Conservation (phyloP, 2,888 invertebrate species). For the Monochamus alternatus region DNA sequence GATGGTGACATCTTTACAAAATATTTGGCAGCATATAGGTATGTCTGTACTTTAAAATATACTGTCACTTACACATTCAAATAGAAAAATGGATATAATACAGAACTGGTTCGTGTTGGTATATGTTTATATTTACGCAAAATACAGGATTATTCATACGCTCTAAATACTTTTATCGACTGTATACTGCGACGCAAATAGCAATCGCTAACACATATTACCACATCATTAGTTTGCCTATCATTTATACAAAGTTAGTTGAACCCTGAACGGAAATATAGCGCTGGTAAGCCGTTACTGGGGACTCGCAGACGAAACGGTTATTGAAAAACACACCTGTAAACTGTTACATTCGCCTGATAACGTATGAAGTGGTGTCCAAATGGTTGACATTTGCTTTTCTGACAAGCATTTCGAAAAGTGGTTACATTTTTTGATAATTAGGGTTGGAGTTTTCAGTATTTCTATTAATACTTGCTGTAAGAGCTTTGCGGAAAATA, state of each 20-base stretch:
- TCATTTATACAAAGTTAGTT: constrained; percentile 12
- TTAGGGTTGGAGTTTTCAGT: too few relatives aligned
- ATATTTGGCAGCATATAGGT: too few relatives aligned
- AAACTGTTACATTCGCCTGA: constrained; percentile 4
- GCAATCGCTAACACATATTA: constrained; percentile 5
- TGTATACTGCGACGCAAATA: constrained; percentile 11
- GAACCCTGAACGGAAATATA: constrained; percentile 2
- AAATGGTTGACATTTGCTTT: background rate
- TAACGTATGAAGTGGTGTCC: background rate
- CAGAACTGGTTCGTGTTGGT: background rate
- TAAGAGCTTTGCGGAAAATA: too few relatives aligned
- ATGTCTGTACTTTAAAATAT: too few relatives aligned
- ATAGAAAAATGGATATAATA: too few relatives aligned
- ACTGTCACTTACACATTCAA: too few relatives aligned
- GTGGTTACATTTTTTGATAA: background rate
- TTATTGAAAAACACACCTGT: constrained; percentile 2
- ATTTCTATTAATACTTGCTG: too few relatives aligned
- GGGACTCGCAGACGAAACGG: background rate
- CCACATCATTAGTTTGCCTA: constrained; percentile 1
- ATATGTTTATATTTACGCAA: background rate
- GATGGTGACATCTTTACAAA: too few relatives aligned
- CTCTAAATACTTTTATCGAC: constrained; percentile 7
- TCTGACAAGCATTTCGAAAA: background rate
- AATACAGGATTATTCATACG: background rate
- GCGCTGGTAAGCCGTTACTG: background rate